Conservation (phyloP, 2,888 invertebrate species). For the Elmis aenea region DNA sequence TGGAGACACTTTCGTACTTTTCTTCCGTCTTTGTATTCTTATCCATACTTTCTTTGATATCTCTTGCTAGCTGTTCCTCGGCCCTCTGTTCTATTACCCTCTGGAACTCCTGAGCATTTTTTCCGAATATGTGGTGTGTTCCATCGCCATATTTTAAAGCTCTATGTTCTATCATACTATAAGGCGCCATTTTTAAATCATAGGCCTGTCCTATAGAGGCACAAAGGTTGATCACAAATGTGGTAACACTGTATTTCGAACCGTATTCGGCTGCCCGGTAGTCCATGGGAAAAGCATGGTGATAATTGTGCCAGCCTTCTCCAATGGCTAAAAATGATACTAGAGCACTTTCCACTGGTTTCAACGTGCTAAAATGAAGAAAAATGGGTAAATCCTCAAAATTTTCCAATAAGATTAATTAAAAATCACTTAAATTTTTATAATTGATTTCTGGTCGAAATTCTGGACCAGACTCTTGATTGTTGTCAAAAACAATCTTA, state of each 20-base stretch:
- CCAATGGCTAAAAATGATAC: slow-evolving; percentile 58
- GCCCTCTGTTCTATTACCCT: too few relatives aligned
- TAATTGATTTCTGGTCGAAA: too few relatives aligned
- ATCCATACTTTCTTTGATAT: slow-evolving; percentile 5
- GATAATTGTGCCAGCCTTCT: slow-evolving; percentile 75
- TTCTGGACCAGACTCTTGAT: too few relatives aligned
- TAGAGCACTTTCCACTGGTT: slow-evolving; percentile 59
- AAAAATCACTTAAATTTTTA: too few relatives aligned
- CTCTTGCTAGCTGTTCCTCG: too few relatives aligned
- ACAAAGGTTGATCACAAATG: slow-evolving; percentile 57
- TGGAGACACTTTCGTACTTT: too few relatives aligned
- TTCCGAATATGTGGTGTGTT: slow-evolving; percentile 44
- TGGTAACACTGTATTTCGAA: slow-evolving; percentile 55
- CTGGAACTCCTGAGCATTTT: slow-evolving; percentile 6
- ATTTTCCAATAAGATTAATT: too few relatives aligned
- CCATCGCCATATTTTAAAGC: slow-evolving; percentile 63
- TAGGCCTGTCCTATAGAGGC: slow-evolving; percentile 58
- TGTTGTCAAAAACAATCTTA: too few relatives aligned
- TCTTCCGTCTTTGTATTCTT: too few relatives aligned
- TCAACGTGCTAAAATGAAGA: slow-evolving; percentile 53
- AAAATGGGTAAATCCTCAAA: too few relatives aligned
- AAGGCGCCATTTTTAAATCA: slow-evolving; percentile 53
- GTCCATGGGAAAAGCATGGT: slow-evolving; percentile 70
- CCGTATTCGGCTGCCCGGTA: slow-evolving; percentile 57
- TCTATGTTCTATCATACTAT: slow-evolving; percentile 51